Conservation (phyloP, 2,113 vertebrate species). For the Oenanthe melanoleuca region DNA sequence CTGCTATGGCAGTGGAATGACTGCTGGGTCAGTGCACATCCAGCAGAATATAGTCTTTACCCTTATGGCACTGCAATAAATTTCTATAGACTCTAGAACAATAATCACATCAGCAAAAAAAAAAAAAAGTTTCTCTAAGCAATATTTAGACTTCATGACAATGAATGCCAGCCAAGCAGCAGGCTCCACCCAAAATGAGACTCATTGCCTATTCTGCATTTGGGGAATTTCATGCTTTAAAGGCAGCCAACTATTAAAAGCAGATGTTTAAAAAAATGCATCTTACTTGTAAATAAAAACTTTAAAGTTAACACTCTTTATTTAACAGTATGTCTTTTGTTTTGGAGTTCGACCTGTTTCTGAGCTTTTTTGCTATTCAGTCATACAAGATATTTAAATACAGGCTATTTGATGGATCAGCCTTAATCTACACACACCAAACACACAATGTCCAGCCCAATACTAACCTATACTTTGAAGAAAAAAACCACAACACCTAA, state of each 20-base stretch:
- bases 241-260: neutral
- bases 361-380: neutral
- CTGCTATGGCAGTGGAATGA: neutral
- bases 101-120: neutral
- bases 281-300: neutral
- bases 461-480: neutral
- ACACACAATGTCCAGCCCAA: rapidly evolving
- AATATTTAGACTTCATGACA: neutral
- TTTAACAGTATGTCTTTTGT: neutral
- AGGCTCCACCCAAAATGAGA: slow-evolving; percentile 1
- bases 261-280: neutral
- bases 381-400: neutral
- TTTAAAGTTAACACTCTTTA: neutral
- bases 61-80: neutral
- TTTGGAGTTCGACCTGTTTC: neutral
- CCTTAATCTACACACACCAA: neutral
- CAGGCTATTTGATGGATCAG: neutral
- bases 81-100: neutral
- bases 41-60: neutral
- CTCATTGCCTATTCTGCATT: neutral
- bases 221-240: neutral
- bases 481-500: neutral
- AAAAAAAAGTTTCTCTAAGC: neutral
- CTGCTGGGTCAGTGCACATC: neutral
- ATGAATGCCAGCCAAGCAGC: neutral